These are phyloP conservation scores for Callaeas wilsoni DNA, from an alignment of 2,113 vertebrate genomes.

Conservation along the genomic window DNA sequence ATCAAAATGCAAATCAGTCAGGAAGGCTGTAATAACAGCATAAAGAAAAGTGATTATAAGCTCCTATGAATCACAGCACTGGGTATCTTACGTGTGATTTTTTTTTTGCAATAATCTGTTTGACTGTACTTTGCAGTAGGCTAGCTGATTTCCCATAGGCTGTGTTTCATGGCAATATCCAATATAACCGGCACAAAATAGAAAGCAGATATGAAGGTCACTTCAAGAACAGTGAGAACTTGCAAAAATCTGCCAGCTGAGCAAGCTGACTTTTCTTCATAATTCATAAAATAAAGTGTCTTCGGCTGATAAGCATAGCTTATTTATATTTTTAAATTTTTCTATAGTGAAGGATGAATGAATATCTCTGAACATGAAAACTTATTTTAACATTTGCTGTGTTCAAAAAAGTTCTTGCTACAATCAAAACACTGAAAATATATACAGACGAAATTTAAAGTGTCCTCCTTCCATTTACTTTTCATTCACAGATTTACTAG, in stretches of 20 bases:
- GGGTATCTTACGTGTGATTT: neutral
- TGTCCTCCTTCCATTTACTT: neutral
- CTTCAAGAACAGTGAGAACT: neutral
- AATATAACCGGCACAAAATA: conserved; percentile 19
- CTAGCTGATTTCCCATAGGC: conserved; percentile 49
- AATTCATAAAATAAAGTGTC: neutral
- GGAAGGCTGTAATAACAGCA: neutral
- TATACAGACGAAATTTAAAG: neutral
- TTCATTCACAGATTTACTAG: neutral
- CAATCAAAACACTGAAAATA: neutral
- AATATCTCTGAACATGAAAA: neutral
- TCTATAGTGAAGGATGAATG: neutral
- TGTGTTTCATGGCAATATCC: conserved; percentile 17
- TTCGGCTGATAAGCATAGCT: neutral
- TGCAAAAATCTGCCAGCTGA: neutral
- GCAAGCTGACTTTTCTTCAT: neutral
- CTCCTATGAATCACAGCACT: neutral
- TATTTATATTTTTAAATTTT: neutral
- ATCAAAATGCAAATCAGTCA: conserved; percentile 21
- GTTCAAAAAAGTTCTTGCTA: neutral
- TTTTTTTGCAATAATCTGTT: conserved; percentile 34
- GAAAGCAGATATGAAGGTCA: conserved; percentile 19
- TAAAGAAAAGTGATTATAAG: neutral
- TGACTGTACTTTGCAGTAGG: conserved; percentile 24
- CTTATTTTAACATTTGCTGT: neutral